Evolutionary conservation across 2,113 vertebrate genomes (phyloP), one percentile per base, ranked within the genome.

Genomic region (Cebus imitator): DNA sequence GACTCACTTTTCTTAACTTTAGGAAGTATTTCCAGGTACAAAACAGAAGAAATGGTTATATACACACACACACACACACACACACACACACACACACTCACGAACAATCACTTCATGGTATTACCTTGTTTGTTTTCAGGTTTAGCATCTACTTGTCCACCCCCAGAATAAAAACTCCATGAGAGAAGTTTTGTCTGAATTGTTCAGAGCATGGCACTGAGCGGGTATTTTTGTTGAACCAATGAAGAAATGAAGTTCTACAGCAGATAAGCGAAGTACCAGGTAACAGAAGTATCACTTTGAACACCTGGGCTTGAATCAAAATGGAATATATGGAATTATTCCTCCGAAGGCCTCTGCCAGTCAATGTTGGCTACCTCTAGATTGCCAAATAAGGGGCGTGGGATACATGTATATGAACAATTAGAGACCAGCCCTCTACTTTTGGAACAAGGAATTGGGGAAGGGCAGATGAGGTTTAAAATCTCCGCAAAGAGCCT

Each of bases 221-320:
- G 17, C 18, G 61, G 48, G 12, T 75, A 40, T 83, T 94, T 93
- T 68, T 87, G 48, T 83, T 40, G 27, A 64, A 75, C 32, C 30
- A 84, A 58, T 23, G 84, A 92, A 96, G 20, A 30, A 87, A 91
- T 43, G 64, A 88, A 72, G 40, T 92, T 89, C 21, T 86, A 66
- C 14, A 18, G 21, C 52, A 57, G n/a, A 61, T 35, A 79, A 25
- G 40, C 50, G 55, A n/a, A 80, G 40, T 25, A 89, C 8, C 40
- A n/a, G 43, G 40, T 91, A 68, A 78, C 55, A 91, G 91, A 91
- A 83, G 45, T 64, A 90, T 35, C 75, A 82, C 14, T 30, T 52
- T 45, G 50, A 64, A 32, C 50, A 52, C 40, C 68, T 72, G 18
- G 52, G 76, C 70, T 91, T 96, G 72, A 48, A 25, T 61, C 87